Evolutionary conservation across 2,888 invertebrate genomes (phyloP), one percentile per base, ranked within the genome.

Genomic region (Cantharis rustica): DNA sequence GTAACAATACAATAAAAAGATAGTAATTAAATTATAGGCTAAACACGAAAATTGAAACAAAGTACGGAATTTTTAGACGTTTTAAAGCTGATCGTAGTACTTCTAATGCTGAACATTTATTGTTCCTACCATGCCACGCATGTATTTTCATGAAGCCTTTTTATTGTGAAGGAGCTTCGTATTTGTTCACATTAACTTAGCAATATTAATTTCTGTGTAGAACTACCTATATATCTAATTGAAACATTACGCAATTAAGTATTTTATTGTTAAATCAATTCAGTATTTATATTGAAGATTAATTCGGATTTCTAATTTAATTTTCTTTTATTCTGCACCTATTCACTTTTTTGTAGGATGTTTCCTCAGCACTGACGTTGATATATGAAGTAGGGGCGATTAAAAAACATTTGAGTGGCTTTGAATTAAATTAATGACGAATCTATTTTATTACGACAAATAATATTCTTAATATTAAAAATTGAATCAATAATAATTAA

Each of bases 301-400:
- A 78, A 78, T 78, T 76, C 73, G 71, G 68, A 68, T 76, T 71
- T 69, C 68, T 76, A 78, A 78, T 78, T 78, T 78, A 78, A 75
- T 78, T 78, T 76, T 73, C 78, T 75, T 71, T 74, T 78, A 78
- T 78, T 78, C 73, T 78, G 75, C 74, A 76, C 72, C 78, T 74
- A 73, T 78, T 75, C 73, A 73, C 72, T 76, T 78, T 78, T 78
- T 76, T 72, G 62, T 64, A 63, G 23, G 75, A 16, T 71, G 69
- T 73, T 73, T 66, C 66, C 71, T 70, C 69, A 72, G 71, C 71
- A 62, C 27, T 78, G 78, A 78, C 78, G 71, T 70, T 78, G 78
- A 78, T 78, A 73, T 76, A 78, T 78, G 73, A 73, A 68, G 61
- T 72, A 70, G 47, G 47, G 47, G 69, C 76, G 76, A 76, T 76